Evolutionary conservation across 2,888 invertebrate genomes (phyloP), one percentile per base, ranked within the genome.

Genomic region (Cryptocephalus moraei): DNA sequence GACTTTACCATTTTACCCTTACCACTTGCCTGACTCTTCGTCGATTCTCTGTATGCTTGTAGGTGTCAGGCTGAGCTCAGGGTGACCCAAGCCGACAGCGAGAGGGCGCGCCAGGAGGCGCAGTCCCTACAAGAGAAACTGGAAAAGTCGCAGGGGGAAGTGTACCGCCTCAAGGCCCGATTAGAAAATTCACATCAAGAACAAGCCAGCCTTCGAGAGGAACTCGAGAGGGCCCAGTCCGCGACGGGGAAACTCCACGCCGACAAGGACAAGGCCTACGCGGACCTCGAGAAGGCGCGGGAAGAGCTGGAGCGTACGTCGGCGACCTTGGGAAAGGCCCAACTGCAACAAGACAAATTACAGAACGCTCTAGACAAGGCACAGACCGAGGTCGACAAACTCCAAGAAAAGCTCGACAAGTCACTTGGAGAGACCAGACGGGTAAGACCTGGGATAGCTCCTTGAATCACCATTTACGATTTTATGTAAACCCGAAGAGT

Each of bases 121-220:
- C 81, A 87, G 42, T 86, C 83, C 11, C 74, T 92, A 49, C 93
- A 93, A 68, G 93, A 93, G 64, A 93, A 93, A 74, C 73, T 93
- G 52, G 93, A 93, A 68, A 91, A 92, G 73, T 90, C 91, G 47
- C 93, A 93, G 71, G 93, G 93, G 51, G 93, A 94, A 71, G 91
- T 94, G 34, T 93, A 93, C 66, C 83, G 93, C 69, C 77, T 93
- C 59, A 93, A 93, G 71, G 93, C 93, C 38, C 86, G 92, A 66
- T 76, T 93, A 63, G 93, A 93, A 75, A 93, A 93, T 75, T 91
- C 92, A 69, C 91, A 92, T 75, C 89, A 89, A 50, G 93, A 94
- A 73, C 91, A 91, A 66, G 91, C 92, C 65, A 91, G 90, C 66
- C 76, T 93, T 57, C 86, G 91, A 54, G 92, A 93, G 67, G 93